phyloP scores from a whole-genome alignment of 2,797 vertebrate species.

The Taenioides sp. region DNA sequence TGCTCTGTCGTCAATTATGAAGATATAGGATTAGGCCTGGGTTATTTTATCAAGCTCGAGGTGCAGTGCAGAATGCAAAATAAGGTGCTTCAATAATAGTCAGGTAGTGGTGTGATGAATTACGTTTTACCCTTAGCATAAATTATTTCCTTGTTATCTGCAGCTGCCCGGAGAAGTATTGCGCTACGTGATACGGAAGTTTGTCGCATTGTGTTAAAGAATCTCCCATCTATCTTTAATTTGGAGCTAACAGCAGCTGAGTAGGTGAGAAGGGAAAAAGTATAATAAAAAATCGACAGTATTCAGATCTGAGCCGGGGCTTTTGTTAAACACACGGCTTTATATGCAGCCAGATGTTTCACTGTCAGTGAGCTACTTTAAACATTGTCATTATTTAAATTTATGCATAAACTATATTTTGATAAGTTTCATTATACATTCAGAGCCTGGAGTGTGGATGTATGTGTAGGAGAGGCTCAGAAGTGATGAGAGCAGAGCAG shows the following conservation, averaged over 20 bases:
- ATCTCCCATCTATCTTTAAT: slow-evolving; percentile 23
- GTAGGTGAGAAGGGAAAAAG: slow-evolving; percentile 18
- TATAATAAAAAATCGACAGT: slow-evolving; percentile 30
- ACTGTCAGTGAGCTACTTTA: slow-evolving; percentile 14
- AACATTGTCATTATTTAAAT: slow-evolving; percentile 22
- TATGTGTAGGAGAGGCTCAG: slow-evolving; percentile 3
- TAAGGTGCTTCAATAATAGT: slow-evolving; percentile 39
- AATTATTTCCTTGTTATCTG: slow-evolving; percentile 34
- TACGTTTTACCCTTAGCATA: slow-evolving; percentile 46
- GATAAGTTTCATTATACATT: slow-evolving; percentile 42
- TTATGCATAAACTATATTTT: slow-evolving; percentile 47
- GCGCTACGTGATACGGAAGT: neutral
- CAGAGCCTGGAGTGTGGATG: slow-evolving; percentile 11
- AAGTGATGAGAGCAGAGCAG: neutral
- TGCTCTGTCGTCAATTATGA: slow-evolving; percentile 56
- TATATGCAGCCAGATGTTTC: slow-evolving; percentile 22
- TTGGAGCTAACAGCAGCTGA: slow-evolving; percentile 17
- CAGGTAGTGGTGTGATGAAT: slow-evolving; percentile 53
- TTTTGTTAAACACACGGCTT: slow-evolving; percentile 21
- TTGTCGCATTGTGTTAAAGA: slow-evolving; percentile 20
- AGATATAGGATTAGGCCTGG: slow-evolving; percentile 55
- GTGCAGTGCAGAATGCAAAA: slow-evolving; percentile 54
- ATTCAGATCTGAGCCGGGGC: slow-evolving; percentile 26
- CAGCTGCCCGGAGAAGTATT: slow-evolving; percentile 21
- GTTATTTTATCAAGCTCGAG: slow-evolving; percentile 53